Base-by-base conservation (phyloP, 2,113 vertebrate genomes). In the Zingel zingel region DNA sequence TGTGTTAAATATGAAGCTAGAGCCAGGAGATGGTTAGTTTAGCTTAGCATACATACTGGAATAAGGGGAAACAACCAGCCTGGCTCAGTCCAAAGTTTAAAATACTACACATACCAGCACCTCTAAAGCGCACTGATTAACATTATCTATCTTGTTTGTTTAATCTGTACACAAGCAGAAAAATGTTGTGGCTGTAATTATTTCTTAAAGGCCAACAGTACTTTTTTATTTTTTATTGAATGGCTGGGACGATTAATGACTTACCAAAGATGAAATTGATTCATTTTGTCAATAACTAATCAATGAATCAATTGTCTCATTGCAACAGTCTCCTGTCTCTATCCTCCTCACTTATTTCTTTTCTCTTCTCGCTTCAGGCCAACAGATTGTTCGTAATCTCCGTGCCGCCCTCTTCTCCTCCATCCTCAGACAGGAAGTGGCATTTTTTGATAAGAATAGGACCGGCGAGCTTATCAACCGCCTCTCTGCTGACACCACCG, bases 401-500 rank as follows among this genome's bases (percentile, higher is more conserved):
- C 96, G 98, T 56, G 86, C 93, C 69, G 94, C 95, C 0, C 78
- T 99, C 53, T 99, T 98, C 90, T 96, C 97, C 85, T 98, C 98
- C 21, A 93, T 99, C 77, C 92, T 99, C 90, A 96, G 89, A 91
- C 98, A 99, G 95, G 98, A 99, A 94, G 94, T 97, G 0, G 97
- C 96, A 13, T 99, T 99, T 94, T 99, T 99, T 90, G 98, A 99
- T 92, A 96, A 92, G 94, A 98, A 96, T 14, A 95, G 96, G 82
- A 99, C 98, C 0, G 98, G 98, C 45, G 98, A 99, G 86, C 93
- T 99, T 82, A 96, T 99, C 88, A 99, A 99, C 84, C 97, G 98
- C 74, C 96, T 99, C 67, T 99, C 98, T 0, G 96, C 98, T 2
- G 98, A 99, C 89, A 96, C 97, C 0, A 91, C 95, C 0, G 91